A percentile compares a stretch with the other conserved stretches of the same genome.
phyloP scores from a whole-genome alignment of 2,797 vertebrate genomes.

The Lithobates sylvaticus region DNA sequence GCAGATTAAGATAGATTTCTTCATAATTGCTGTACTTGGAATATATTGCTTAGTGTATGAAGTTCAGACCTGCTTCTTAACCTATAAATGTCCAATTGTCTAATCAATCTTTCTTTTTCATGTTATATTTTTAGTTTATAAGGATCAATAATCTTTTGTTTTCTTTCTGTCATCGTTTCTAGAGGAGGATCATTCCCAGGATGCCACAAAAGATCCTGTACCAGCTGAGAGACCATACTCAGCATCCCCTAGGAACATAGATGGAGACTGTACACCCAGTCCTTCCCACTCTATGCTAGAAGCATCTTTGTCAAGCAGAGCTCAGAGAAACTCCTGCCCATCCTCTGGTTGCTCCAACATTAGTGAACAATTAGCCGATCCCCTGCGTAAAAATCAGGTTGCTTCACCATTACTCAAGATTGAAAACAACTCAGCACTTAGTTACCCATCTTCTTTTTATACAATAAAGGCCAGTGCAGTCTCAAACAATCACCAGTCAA shows the following conservation, averaged over 20 bases:
- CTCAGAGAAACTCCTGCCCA: conserved; percentile 79
- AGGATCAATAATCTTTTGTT: conserved; percentile 52
- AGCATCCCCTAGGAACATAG: conserved; percentile 80
- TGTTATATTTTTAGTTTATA: not conserved
- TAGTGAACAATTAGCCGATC: conserved; percentile 81
- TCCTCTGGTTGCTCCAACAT: conserved; percentile 75
- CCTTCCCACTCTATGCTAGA: conserved; percentile 77
- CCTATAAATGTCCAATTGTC: too few relatives aligned
- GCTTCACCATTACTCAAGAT: conserved; percentile 85
- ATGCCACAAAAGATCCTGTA: conserved; percentile 81
- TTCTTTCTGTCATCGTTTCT: conserved; percentile 63
- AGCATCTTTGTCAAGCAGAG: conserved; percentile 73
- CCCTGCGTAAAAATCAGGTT: conserved; percentile 82
- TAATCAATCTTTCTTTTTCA: too few relatives aligned
- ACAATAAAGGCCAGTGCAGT: conserved; percentile 81
- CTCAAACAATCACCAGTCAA: conserved; percentile 71
- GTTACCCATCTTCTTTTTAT: conserved; percentile 85
- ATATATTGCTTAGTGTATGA: too few relatives aligned
- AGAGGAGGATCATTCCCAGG: conserved; percentile 88
- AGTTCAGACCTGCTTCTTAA: too few relatives aligned
- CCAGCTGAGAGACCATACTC: conserved; percentile 81
- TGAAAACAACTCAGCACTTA: conserved; percentile 73
- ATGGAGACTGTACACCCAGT: conserved; percentile 81
- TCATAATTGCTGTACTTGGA: not conserved
- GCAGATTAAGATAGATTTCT: not conserved